A percentile compares a stretch with the other conserved stretches of the same genome.
Conservation (phyloP, 2,888 invertebrate genomes). For the Agrotis clavis region DNA sequence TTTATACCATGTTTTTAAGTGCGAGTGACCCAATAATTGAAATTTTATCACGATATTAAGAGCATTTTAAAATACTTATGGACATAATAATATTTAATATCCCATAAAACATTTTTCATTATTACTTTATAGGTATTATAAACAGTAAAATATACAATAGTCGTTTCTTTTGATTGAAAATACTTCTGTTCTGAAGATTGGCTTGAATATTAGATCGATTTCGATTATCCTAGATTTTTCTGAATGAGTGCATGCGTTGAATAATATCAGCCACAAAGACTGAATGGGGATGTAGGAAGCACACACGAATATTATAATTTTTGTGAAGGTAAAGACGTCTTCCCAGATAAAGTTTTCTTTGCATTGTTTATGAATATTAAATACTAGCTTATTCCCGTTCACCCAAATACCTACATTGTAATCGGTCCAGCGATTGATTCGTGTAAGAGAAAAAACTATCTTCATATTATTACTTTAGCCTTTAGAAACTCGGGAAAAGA, state of each 20-base stretch:
- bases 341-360: neutral
- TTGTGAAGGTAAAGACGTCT: neutral
- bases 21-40: neutral
- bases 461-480: neutral
- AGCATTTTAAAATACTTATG: slow-evolving; percentile 43
- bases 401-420: too few species aligned
- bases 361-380: neutral
- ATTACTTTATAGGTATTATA: slow-evolving; percentile 51
- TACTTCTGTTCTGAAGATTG: slow-evolving; percentile 37
- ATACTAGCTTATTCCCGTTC: neutral
- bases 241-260: slow-evolving; percentile 19
- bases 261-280: slow-evolving; percentile 7
- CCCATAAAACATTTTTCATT: slow-evolving; percentile 46
- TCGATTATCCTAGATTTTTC: slow-evolving; percentile 21
- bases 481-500: slow-evolving; percentile 14
- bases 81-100: slow-evolving; percentile 35
- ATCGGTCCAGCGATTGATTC: too few species aligned
- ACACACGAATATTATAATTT: neutral
- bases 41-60: slow-evolving; percentile 3
- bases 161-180: slow-evolving; percentile 51
- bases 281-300: neutral
- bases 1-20: neutral
- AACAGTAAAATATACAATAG: slow-evolving; percentile 53
- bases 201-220: slow-evolving; percentile 31
- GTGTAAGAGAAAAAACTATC: too few species aligned